Evolutionary conservation across 2,113 vertebrate genomes (phyloP).

Genomic region (Microcebus lehilahytsara): DNA sequence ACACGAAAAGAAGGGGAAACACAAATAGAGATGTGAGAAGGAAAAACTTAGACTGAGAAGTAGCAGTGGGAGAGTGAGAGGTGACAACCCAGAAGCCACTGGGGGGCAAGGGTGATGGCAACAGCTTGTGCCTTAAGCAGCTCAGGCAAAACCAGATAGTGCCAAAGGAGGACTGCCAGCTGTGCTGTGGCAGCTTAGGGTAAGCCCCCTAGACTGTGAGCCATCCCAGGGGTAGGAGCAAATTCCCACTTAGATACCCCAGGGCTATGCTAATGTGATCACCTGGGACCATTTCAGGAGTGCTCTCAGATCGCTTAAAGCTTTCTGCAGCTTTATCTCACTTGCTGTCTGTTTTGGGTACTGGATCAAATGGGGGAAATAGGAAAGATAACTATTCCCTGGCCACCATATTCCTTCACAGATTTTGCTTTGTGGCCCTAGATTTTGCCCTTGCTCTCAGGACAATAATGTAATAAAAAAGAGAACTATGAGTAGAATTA

Average conservation of each 20-base stretch:
- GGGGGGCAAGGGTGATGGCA: background rate
- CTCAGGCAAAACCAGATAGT: background rate
- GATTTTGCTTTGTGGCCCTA: background rate
- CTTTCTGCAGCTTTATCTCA: background rate
- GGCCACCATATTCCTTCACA: background rate
- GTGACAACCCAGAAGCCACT: background rate
- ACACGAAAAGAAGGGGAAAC: background rate
- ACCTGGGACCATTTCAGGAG: background rate
- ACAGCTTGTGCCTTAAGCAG: background rate
- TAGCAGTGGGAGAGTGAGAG: background rate
- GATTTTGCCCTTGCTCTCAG: background rate
- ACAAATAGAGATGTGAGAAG: background rate
- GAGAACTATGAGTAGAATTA: background rate
- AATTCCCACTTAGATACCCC: background rate
- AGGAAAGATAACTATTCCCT: background rate
- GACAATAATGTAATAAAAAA: background rate
- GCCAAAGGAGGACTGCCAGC: background rate
- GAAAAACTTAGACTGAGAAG: background rate
- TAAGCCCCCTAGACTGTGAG: background rate
- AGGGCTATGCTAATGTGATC: background rate
- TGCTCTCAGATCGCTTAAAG: background rate
- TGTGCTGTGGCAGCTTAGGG: background rate
- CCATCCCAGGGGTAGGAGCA: background rate
- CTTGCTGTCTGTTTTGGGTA: background rate
- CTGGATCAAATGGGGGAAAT: background rate